These are phyloP conservation scores for Martes martes DNA, from an alignment of 2,113 vertebrate species.

Conservation along the genomic window DNA sequence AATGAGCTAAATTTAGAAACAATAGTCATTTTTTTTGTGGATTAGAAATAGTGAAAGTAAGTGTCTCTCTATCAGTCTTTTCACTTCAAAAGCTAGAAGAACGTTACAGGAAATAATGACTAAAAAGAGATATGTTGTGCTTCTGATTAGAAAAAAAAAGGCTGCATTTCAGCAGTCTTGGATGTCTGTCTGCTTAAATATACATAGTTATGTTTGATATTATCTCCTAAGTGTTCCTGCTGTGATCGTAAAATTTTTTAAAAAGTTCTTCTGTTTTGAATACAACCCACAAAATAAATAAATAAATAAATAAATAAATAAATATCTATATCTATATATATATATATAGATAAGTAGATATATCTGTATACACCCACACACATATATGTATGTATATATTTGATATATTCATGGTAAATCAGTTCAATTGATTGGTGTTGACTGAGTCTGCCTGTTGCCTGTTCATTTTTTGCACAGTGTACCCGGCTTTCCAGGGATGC, in stretches of 20 bases:
- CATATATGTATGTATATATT: background rate
- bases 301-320: background rate
- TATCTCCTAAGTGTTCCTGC: slow-evolving; percentile 23
- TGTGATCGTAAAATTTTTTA: background rate
- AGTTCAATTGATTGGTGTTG: background rate
- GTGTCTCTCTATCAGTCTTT: slow-evolving; percentile 60
- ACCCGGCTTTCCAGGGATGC: background rate
- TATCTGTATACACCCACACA: background rate
- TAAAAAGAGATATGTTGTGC: background rate
- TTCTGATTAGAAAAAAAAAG: slow-evolving; percentile 24
- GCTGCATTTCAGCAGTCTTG: background rate
- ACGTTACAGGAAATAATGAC: slow-evolving; percentile 39
- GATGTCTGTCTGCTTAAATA: background rate
- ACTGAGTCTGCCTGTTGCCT: background rate
- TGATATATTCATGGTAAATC: background rate
- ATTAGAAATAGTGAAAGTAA: slow-evolving; percentile 62
- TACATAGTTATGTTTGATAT: background rate
- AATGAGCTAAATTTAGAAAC: slow-evolving; percentile 73
- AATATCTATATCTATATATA: background rate
- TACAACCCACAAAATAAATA: background rate
- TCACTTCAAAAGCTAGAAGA: slow-evolving; percentile 48
- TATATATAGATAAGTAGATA: background rate
- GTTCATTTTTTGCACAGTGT: background rate
- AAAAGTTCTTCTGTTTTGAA: background rate
- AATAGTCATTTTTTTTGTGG: slow-evolving; percentile 59